Percentiles rank a stretch among this genome's conserved stretches.
phyloP scores from a whole-genome alignment of 2,113 vertebrate genomes.

The Pseudorhombus dupliciocellatus region DNA sequence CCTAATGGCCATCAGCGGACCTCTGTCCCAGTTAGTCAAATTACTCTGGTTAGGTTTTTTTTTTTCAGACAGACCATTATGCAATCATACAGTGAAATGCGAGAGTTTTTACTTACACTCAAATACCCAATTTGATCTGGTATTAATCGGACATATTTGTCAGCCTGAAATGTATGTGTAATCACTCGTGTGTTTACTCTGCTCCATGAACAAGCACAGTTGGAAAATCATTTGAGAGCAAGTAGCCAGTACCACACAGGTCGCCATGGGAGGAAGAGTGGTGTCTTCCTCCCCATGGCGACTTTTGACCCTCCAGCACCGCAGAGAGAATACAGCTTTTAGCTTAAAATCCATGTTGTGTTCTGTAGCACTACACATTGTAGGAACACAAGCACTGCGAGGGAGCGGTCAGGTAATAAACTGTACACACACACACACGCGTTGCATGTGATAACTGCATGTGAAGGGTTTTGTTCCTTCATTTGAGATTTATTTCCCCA shows the following conservation, averaged over 20 bases:
- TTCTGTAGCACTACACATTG: slow-evolving; percentile 43
- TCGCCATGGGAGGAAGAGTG: slow-evolving; percentile 24
- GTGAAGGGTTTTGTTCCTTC: slow-evolving; percentile 70
- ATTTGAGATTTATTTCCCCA: slow-evolving; percentile 78
- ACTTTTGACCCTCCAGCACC: slow-evolving; percentile 27
- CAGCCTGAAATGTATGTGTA: slow-evolving; percentile 9
- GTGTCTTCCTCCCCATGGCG: too few relatives aligned
- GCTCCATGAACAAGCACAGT: slow-evolving; percentile 17
- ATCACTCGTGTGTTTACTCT: slow-evolving; percentile 14
- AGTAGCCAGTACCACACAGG: slow-evolving; percentile 34
- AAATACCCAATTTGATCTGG: slow-evolving; percentile 7
- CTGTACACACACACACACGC: slow-evolving; percentile 30
- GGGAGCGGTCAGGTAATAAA: slow-evolving; percentile 46
- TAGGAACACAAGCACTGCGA: slow-evolving; percentile 30
- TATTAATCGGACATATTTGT: not conserved
- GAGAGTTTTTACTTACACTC: not conserved
- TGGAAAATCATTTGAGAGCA: slow-evolving; percentile 33
- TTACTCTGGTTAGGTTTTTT: slow-evolving; percentile 46
- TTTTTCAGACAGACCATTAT: slow-evolving; percentile 26
- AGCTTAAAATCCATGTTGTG: slow-evolving; percentile 40
- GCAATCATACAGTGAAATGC: slow-evolving; percentile 33
- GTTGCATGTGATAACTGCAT: slow-evolving; percentile 52
- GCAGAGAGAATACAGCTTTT: slow-evolving; percentile 43
- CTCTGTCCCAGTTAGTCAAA: slow-evolving; percentile 65
- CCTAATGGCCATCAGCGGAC: slow-evolving; percentile 62